These are phyloP conservation scores for Pachyramphus minor DNA, from an alignment of 2,113 vertebrate genomes.

Conservation along the genomic window DNA sequence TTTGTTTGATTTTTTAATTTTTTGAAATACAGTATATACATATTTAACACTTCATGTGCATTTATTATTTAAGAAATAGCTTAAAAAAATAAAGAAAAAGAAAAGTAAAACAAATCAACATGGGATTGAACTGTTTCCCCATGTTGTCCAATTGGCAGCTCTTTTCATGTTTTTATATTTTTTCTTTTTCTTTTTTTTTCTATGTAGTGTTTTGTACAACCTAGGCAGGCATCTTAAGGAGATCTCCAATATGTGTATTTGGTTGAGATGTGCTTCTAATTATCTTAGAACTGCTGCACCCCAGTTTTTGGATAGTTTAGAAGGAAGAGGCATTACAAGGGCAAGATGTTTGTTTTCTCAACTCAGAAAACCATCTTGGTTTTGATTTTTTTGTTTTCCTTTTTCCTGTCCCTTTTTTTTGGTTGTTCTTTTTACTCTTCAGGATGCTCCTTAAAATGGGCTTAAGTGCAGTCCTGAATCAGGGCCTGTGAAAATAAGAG, in stretches of 20 bases:
- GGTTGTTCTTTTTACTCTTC: background rate
- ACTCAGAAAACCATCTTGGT: background rate
- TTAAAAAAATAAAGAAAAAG: conserved; percentile 76
- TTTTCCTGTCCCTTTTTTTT: background rate
- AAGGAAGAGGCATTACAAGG: conserved; percentile 43
- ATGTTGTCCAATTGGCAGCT: conserved; percentile 74
- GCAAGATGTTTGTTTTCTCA: background rate
- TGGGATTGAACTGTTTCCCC: conserved; percentile 68
- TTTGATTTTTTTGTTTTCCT: background rate
- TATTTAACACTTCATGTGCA: conserved; percentile 93
- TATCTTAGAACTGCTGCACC: conserved; percentile 65
- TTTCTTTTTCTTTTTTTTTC: conserved; percentile 43
- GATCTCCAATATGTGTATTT: conserved; percentile 64
- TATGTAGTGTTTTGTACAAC: conserved; percentile 44
- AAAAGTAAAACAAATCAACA: conserved; percentile 69
- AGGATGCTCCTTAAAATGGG: background rate
- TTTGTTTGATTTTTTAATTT: conserved; percentile 74
- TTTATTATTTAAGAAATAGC: conserved; percentile 87
- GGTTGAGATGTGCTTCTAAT: conserved; percentile 79
- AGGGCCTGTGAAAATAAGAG: background rate
- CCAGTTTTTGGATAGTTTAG: conserved; percentile 25
- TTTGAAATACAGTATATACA: conserved; percentile 85
- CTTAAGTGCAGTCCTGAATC: background rate
- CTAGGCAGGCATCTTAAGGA: conserved; percentile 58
- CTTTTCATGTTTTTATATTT: background rate